These are phyloP conservation scores for Aspidapion aeneum DNA, from an alignment of 2,888 invertebrate genomes.

Conservation along the genomic window DNA sequence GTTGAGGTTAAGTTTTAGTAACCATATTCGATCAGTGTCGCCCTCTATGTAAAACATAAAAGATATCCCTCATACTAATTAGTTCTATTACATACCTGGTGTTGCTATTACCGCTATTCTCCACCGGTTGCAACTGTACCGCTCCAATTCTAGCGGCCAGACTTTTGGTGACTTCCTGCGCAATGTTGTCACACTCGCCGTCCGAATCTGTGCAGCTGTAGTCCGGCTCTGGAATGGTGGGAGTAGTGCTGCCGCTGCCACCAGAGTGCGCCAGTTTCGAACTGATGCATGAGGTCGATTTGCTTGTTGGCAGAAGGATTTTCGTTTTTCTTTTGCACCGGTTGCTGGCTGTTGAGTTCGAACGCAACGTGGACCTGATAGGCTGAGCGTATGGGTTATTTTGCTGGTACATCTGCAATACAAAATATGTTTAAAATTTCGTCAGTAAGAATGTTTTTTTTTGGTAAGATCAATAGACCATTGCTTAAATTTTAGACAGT, in stretches of 20 bases:
- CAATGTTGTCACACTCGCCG: conserved; percentile 50
- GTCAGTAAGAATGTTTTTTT: too few species aligned
- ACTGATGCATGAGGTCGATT: conserved; percentile 45
- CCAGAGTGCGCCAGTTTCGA: conserved; percentile 28
- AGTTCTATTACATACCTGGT: too few species aligned
- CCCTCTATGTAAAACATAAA: too few species aligned
- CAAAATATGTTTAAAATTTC: not conserved
- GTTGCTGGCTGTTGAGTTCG: conserved; percentile 40
- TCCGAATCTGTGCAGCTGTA: conserved; percentile 88
- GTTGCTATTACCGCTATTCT: conserved; percentile 74
- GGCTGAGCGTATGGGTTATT: conserved; percentile 59
- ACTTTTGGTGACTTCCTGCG: conserved; percentile 55
- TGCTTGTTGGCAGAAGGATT: conserved; percentile 38
- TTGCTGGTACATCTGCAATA: conserved; percentile 24
- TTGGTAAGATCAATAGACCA: not conserved
- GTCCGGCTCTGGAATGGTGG: conserved; percentile 90
- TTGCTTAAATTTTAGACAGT: too few species aligned
- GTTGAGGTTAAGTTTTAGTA: too few species aligned
- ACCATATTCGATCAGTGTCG: too few species aligned
- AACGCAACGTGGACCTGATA: conserved; percentile 46
- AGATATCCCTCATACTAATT: too few species aligned
- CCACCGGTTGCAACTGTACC: conserved; percentile 51
- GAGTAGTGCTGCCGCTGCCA: too few species aligned
- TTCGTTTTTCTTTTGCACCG: conserved; percentile 44
- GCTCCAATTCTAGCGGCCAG: conserved; percentile 46